These are phyloP conservation scores for Caenorhabditis tropicalis DNA, from an alignment of 1,140 invertebrate species.

Conservation along the genomic window DNA sequence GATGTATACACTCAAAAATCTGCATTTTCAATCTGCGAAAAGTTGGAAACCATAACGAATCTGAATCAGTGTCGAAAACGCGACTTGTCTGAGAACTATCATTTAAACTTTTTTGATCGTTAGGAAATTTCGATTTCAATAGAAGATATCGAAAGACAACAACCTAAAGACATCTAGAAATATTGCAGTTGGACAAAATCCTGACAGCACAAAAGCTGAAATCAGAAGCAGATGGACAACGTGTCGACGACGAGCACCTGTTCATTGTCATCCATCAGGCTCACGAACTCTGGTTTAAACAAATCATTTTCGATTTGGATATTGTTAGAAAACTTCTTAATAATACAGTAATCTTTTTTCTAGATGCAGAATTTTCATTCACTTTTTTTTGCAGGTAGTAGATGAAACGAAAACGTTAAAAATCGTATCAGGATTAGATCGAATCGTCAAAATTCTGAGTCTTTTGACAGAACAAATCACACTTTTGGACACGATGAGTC, in stretches of 20 bases:
- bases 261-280: slow-evolving; percentile 78
- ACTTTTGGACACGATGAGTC: slow-evolving; percentile 97
- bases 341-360: slow-evolving; percentile 70
- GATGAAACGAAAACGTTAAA: slow-evolving; percentile 91
- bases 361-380: neutral
- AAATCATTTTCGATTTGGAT: slow-evolving; percentile 95
- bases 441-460: slow-evolving; percentile 93
- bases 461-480: slow-evolving; percentile 93
- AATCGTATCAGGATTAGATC: slow-evolving; percentile 87
- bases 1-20: no score
- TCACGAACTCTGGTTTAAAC: slow-evolving; percentile 99
- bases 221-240: slow-evolving; percentile 78
- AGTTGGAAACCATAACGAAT: no score
- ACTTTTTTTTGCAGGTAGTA: slow-evolving; percentile 75
- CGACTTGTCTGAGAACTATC: no score
- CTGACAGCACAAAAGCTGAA: slow-evolving; percentile 84
- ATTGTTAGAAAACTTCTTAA: slow-evolving; percentile 85
- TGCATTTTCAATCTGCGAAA: no score
- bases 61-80: neutral
- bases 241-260: slow-evolving; percentile 90
- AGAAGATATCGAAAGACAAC: neutral
- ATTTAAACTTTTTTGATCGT: neutral
- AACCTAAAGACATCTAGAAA: neutral
- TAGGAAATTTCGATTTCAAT: neutral
- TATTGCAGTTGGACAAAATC: slow-evolving; percentile 83